Evolutionary conservation across 2,888 invertebrate genomes (phyloP).

Genomic region (Incurvaria masculella): DNA sequence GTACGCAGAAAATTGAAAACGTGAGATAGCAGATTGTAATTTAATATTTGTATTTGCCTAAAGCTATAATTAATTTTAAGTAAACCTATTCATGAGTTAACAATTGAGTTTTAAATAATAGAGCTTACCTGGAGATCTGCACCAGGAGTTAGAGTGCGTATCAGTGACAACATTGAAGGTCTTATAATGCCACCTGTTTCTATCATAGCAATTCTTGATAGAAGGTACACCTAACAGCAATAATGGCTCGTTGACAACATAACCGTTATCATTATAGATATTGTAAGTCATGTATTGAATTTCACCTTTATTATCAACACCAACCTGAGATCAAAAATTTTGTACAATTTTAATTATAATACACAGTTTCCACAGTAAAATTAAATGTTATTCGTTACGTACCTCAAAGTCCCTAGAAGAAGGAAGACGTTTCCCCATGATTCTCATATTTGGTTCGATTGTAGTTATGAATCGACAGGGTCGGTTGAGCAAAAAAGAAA

Average conservation of each 20-base stretch:
- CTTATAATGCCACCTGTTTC: constrained; percentile 40
- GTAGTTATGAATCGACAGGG: constrained; percentile 58
- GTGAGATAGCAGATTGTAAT: no score
- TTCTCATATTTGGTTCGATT: constrained; percentile 54
- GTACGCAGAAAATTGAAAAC: no score
- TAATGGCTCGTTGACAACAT: constrained; percentile 27
- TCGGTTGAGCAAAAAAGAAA: constrained; percentile 44
- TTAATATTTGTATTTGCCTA: no score
- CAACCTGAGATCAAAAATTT: constrained; percentile 13
- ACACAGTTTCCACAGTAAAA: no score
- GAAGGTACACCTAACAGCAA: constrained; percentile 19
- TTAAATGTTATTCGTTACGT: no score
- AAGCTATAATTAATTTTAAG: no score
- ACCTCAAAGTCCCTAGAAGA: constrained; percentile 35
- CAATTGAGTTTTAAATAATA: neutral
- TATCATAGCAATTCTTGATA: constrained; percentile 36
- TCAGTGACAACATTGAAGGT: constrained; percentile 43
- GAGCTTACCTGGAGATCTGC: constrained; percentile 25
- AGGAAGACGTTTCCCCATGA: constrained; percentile 38
- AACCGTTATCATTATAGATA: constrained; percentile 29
- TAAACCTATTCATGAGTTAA: no score
- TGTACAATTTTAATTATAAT: no score
- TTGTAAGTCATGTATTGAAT: constrained; percentile 47
- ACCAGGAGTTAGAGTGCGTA: constrained; percentile 54
- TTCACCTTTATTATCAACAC: constrained; percentile 46